Conservation (phyloP, 2,888 invertebrate genomes). For the Ernsta delagoae region DNA sequence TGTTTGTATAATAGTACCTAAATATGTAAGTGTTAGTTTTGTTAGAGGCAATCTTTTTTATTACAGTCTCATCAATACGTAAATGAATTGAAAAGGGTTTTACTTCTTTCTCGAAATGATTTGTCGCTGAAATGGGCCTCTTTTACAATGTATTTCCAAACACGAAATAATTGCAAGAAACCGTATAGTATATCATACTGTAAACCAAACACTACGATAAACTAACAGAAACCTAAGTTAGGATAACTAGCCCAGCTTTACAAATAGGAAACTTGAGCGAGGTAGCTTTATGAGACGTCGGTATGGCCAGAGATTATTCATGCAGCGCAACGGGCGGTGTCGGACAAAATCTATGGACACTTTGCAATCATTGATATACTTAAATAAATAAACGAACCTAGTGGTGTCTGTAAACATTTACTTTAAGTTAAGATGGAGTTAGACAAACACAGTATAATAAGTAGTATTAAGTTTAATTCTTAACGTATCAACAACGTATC, state of each 20-base stretch:
- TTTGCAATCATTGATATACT: constrained; percentile 31
- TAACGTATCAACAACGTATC: no score
- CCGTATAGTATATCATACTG: not conserved
- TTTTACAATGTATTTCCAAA: no score
- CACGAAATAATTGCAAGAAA: not conserved
- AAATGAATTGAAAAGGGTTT: no score
- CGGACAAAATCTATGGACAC: constrained; percentile 33
- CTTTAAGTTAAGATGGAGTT: constrained; percentile 5
- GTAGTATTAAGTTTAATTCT: no score
- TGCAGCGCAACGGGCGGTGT: constrained; percentile 40
- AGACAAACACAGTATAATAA: no score
- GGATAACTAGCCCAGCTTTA: constrained; percentile 24
- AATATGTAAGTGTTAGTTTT: no score
- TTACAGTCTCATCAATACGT: no score
- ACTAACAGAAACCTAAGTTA: constrained; percentile 22
- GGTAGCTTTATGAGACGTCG: constrained; percentile 35
- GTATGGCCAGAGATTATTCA: constrained; percentile 33
- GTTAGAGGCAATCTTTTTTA: no score
- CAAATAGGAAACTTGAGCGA: constrained; percentile 34
- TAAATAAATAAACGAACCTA: constrained; percentile 36
- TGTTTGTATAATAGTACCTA: no score
- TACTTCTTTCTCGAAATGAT: no score
- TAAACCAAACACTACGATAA: constrained; percentile 10
- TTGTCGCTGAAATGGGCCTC: no score
- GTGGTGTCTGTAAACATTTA: constrained; percentile 36